Base-by-base conservation (phyloP, 2,888 invertebrate genomes). In the Argyresthia goedartella region DNA sequence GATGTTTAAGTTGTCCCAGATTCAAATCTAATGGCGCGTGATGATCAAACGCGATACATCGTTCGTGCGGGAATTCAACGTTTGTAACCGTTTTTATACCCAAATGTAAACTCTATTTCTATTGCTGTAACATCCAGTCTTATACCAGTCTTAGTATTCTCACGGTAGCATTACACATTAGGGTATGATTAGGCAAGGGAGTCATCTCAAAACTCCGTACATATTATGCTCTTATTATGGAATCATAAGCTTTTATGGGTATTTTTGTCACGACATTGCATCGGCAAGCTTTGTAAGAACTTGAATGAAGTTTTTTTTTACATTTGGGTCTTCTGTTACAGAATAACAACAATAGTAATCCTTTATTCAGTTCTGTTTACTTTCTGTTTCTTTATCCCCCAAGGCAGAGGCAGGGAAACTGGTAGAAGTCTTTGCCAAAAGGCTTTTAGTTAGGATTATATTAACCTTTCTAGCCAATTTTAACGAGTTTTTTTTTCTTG, bases 11-110 rank as follows among this genome's bases (percentile, higher is more conserved):
- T 73, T 75, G 76, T 79, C 76, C 74, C 73, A 77, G 73, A 81
- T 81, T 77, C 72, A 71, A 76, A 81, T 79, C 76, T 76, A 77
- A 78, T 76, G 76, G 73, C 60, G 74, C 79, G 76, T 80, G 81
- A 81, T 80, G 73, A 69, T 70, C 64, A 67, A 65, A 62, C 66
- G 71, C 69, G 65, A 71, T 70, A 67, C 66, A 65, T 64, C 61
- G 62, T 66, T 64, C 58, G 64, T 61, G 60, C 64, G 64, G 64
- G 63, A 69, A 63, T 64, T 66, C 60, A 63, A 66, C 61, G 52
- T 61, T 56, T 54, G 48, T 54, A 44, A 53, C 53, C 53, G 56
- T 54, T 56, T 1, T 44, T 52, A 51, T 55, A 53, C 53, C 34
- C 56, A 53, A 63, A 56, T 59, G 45, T 54, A 47, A 54, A 56